Evolutionary conservation across 2,888 invertebrate species (phyloP), one percentile per base, ranked within the genome.

Genomic region (Rosalia funebris): DNA sequence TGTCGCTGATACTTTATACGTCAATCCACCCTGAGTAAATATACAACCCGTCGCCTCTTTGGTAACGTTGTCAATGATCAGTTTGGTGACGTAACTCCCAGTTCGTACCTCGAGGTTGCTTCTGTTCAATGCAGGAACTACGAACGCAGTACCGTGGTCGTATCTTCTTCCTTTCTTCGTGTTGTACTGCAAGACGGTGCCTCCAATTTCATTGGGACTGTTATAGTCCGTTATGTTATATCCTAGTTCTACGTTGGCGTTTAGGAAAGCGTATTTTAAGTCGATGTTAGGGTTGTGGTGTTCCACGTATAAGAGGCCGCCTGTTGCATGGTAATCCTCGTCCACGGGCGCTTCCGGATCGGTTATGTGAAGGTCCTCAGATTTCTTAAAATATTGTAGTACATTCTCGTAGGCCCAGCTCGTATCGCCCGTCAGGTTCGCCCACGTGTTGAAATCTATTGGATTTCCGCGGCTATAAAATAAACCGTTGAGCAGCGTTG

Each of bases 101-200:
- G 88, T 69, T 70, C 0, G 89, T 86, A 91, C 87, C 71, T 88
- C 88, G 1, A 93, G 81, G 76, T 92, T 93, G 10, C 75, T 79
- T 46, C 91, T 82, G 5, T 82, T 78, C 63, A 84, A 83, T 32
- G 88, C 83, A 9, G 86, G 85, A 57, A 87, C 83, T 1, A 91
- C 81, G 69, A 87, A 91, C 0, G 87, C 85, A 70, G 86, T 87
- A 2, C 88, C 88, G 0, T 87, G 84, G 70, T 89, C 90, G 63
- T 87, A 86, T 20, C 93, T 83, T 0, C 82, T 82, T 0, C 91
- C 91, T 25, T 82, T 78, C 32, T 77, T 79, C 0, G 84, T 83
- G 0, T 25, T 25, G 3, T 25, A 9, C 9, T 25, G 25, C 4
- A 25, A 9, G n/a, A n/a, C n/a, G n/a, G n/a, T n/a, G n/a, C n/a